Base-by-base conservation (phyloP, 2,888 invertebrate species). In the Tillus elongatus region DNA sequence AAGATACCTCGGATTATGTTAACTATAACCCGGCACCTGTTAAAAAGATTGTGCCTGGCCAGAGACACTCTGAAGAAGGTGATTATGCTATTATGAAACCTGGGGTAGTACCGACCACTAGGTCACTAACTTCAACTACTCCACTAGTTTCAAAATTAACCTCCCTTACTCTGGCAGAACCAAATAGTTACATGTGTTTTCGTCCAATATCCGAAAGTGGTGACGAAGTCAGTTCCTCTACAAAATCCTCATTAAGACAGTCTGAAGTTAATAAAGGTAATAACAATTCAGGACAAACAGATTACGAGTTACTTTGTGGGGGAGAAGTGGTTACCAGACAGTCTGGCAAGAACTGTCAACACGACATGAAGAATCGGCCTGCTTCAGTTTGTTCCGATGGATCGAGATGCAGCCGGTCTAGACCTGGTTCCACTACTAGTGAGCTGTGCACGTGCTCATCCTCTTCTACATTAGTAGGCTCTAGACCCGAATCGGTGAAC, bases 31-130 rank as follows among this genome's bases (percentile, higher is more conserved):
- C 64, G 2, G 49, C 45, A 13, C 42, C 29, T 24, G 37, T 33
- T 29, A 41, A 34, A 9, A 43, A 55, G 62, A 16, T 56, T 57
- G 32, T 15, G n/a, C 30, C 32, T 12, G 32, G 30, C 32, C 39
- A 27, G 29, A 41, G 37, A 12, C 38, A 27, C 13, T 40, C 37
- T 24, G 43, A 40, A 11, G 42, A 42, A 15, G 68, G 68, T 36
- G 72, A 72, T 51, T 74, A 74, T 56, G 71, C 73, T 38, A 57
- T 69, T 38, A 67, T 74, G 58, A 64, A 63, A 41, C 61, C 61
- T 2, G 50, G 52, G 2, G 10, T 6, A n/a, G 4, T 12, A n/a
- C 4, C 9, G 4, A 33, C n/a, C 13, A 32, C 8, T 13, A 29
- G 11, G 8, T 24, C n/a, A 8, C 24, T 13, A 24, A 36, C 30